These are phyloP conservation scores for Datnioides undecimradiatus DNA, from an alignment of 2,113 vertebrate species.

Conservation along the genomic window DNA sequence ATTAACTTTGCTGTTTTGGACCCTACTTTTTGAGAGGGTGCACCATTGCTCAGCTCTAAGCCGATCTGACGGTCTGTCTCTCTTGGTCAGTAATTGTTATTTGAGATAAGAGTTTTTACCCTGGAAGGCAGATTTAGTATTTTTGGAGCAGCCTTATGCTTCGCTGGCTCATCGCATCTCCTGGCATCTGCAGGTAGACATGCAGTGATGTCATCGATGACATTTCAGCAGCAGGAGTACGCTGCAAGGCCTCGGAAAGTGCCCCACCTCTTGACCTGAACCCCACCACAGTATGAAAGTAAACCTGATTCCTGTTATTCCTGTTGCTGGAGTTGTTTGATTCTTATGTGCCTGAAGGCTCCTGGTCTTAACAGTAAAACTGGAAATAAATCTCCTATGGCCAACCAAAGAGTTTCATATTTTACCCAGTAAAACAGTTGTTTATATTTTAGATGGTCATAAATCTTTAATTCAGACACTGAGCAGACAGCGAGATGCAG, in stretches of 20 bases:
- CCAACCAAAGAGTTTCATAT: constrained; percentile 21
- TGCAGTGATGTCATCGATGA: constrained; percentile 64
- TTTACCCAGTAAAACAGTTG: constrained; percentile 1
- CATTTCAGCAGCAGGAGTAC: constrained; percentile 50
- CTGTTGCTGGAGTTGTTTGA: constrained; percentile 15
- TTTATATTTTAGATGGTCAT: constrained; percentile 29
- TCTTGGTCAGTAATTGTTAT: constrained; percentile 73
- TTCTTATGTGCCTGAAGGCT: background rate
- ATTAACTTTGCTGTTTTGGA: constrained; percentile 59
- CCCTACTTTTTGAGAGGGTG: constrained; percentile 24
- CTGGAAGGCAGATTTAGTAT: constrained; percentile 66
- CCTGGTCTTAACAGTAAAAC: background rate
- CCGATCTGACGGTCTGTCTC: constrained; percentile 75
- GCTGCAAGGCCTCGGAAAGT: constrained; percentile 10
- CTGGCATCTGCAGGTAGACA: constrained; percentile 60
- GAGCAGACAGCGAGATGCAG: background rate
- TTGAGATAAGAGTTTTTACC: constrained; percentile 65
- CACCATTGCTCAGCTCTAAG: constrained; percentile 53
- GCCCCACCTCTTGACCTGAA: constrained; percentile 53
- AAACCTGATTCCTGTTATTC: constrained; percentile 12
- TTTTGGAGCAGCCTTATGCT: constrained; percentile 59
- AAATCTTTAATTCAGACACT: background rate
- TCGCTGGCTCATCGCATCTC: constrained; percentile 53
- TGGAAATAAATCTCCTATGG: constrained; percentile 29
- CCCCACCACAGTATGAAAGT: constrained; percentile 25